A percentile compares a stretch with the other conserved stretches of the same genome.
These are phyloP conservation scores for Cloeon dipterum DNA, from an alignment of 2,888 invertebrate genomes.

Conservation along the genomic window DNA sequence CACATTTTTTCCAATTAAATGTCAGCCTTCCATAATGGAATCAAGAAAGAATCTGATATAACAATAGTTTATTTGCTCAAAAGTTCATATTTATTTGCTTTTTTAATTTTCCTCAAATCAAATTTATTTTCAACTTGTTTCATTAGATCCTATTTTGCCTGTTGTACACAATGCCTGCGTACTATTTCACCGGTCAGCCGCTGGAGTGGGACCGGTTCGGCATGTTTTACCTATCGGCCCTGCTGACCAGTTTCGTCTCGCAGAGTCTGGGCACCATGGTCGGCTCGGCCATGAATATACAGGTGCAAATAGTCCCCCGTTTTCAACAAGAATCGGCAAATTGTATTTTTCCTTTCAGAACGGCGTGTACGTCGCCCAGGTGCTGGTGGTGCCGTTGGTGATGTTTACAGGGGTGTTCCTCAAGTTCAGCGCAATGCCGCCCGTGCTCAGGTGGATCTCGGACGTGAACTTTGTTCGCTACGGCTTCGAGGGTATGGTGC, in stretches of 20 bases:
- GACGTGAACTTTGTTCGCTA: conserved; percentile 88
- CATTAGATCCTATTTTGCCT: too few relatives aligned
- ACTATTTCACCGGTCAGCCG: conserved; percentile 87
- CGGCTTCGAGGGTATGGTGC: conserved; percentile 83
- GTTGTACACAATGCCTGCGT: conserved; percentile 78
- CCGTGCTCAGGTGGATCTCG: conserved; percentile 85
- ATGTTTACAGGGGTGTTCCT: conserved; percentile 95
- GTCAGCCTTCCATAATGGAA: too few relatives aligned
- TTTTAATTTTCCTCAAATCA: too few relatives aligned
- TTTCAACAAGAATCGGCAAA: background rate
- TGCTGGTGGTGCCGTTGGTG: conserved; percentile 89
- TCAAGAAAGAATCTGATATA: too few relatives aligned
- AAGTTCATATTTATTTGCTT: too few relatives aligned
- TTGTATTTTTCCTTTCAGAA: conserved; percentile 40
- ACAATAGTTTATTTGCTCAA: too few relatives aligned
- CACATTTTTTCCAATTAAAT: too few relatives aligned
- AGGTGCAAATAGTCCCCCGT: conserved; percentile 22
- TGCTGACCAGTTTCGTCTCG: conserved; percentile 81
- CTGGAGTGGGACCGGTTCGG: conserved; percentile 56
- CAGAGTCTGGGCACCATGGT: conserved; percentile 89
- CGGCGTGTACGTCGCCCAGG: conserved; percentile 88
- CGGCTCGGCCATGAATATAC: conserved; percentile 85
- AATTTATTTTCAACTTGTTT: too few relatives aligned
- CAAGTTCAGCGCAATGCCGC: conserved; percentile 86
- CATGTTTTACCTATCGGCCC: conserved; percentile 72